A percentile compares a stretch with the other conserved stretches of the same genome.
Evolutionary conservation across 30 jellyfish, hydroid and myxozoan species (phyloP).

Genomic region (Aurelia sp.): DNA sequence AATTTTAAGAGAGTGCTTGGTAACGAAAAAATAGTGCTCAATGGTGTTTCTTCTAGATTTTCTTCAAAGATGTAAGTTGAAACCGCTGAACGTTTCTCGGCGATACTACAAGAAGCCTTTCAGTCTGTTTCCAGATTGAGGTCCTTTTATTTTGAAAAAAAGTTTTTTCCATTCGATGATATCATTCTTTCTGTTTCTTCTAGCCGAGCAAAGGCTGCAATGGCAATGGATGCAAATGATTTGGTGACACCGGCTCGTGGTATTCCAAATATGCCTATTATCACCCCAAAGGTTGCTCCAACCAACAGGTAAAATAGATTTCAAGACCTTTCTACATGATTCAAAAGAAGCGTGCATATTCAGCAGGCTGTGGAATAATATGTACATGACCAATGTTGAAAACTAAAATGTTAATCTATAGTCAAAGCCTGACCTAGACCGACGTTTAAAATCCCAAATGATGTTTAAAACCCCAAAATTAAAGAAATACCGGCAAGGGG

Average conservation of each 20-base stretch:
- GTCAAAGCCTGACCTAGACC: no score
- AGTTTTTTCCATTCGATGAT: neutral
- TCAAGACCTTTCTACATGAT: no score
- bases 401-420: no score
- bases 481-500: no score
- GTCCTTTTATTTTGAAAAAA: neutral
- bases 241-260: slow-evolving; percentile 36
- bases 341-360: no score
- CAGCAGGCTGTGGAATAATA: no score
- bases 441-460: no score
- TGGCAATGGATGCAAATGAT: neutral
- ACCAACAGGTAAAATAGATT: neutral
- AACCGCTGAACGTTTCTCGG: neutral
- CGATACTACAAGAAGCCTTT: neutral
- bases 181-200: neutral
- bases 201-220: slow-evolving; percentile 56
- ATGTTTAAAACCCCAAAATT: no score
- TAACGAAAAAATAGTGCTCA: neutral
- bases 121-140: neutral
- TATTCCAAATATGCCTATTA: slow-evolving; percentile 13
- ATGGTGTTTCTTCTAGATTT: neutral
- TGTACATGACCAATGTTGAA: no score
- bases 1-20: neutral
- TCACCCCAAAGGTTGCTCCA: slow-evolving; percentile 70
- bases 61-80: neutral